Evolutionary conservation across 2,113 vertebrate genomes (phyloP), one percentile per base, ranked within the genome.

Genomic region (Hippoglossus stenolepis): DNA sequence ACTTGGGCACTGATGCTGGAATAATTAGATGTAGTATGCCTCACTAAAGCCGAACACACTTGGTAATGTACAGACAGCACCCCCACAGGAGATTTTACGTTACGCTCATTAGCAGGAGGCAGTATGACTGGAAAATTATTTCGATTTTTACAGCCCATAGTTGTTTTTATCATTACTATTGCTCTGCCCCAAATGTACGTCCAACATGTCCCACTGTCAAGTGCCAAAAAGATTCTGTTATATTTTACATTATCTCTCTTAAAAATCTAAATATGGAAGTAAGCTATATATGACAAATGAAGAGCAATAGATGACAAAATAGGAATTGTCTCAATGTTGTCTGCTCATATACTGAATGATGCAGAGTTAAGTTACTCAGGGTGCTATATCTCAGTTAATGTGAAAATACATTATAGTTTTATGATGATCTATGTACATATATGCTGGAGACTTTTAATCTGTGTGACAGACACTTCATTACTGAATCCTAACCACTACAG

Each of bases 21-120:
- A 88, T 90, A 94, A 95, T 93, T 92, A 92, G 86, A 93, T 87
- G 88, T 83, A 79, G 60, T 59, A 43, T 94, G 93, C 93, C 66
- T 13, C 4, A 24, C 79, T 79, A 69, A 87, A 93, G 84, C 64
- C 23, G 26, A 60, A 85, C 20, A 17, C 35, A 59, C 23, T 56
- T 23, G 13, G 23, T 40, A 49, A 11, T 54, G 47, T 66, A 67
- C 21, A 56, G 63, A 61, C 49, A 73, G 59, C 26, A 60, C 23
- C 21, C 23, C 12, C 20, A 18, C 45, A 49, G 35, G 45, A 57
- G 2, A 23, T 18, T 51, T 24, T 24, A 56, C 8, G 20, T 20
- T 21, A 56, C 35, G 1, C 8, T 51, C n/a, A 38, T 14, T 2
- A 38, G 20, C 23, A 73, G 0, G 51, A 38, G 73, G 28, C 15